Evolutionary conservation across 1,140 invertebrate species (phyloP), one percentile per base, ranked within the genome.

Genomic region (Zaprionus taronus): DNA sequence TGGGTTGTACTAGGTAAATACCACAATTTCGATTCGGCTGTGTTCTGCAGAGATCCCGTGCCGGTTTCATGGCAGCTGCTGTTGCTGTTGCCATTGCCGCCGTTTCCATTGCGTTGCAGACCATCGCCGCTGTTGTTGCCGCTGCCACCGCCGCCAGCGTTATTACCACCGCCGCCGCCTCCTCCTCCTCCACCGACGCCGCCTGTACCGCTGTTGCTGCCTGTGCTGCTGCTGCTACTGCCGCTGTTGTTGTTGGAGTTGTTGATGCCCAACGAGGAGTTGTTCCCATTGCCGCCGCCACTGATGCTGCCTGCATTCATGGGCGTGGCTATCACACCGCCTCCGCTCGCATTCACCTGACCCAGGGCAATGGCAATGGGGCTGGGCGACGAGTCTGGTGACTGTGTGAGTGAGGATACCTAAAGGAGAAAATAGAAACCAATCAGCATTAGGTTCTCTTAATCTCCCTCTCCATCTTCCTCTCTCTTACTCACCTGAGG

Each of bases 341-440:
- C 83, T 24, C 83, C 72, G 67, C 80, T 90, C 55, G 83, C 79
- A 77, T 92, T 93, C 44, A 94, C 95, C 79, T 96, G 94, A 60
- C 96, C 96, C 38, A 96, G 94, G 14, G 95, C 96, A 78, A 97
- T 95, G 26, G 96, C 94, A 72, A 96, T 96, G 15, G 97, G 96
- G 75, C 96, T 96, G 49, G 97, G 97, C 63, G 97, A 97, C 60
- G 97, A 98, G 93, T 98, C 97, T 17, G 97, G 97, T 57, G 51
- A 97, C 80, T 93, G 97, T 58, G 97, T 98, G 66, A 98, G 94
- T 87, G 97, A 98, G 72, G 97, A 98, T 79, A 96, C 95, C 93
- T 95, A 36, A 3, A 4, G 22, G 14, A 20, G 22, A 14, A 20
- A 7, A 41, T 1, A 12, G n/a, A 4, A n/a, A 34, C 9, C 9